A percentile compares a stretch with the other conserved stretches of the same genome.
Evolutionary conservation across 2,113 vertebrate genomes (phyloP).

Genomic region (Microtus pennsylvanicus): DNA sequence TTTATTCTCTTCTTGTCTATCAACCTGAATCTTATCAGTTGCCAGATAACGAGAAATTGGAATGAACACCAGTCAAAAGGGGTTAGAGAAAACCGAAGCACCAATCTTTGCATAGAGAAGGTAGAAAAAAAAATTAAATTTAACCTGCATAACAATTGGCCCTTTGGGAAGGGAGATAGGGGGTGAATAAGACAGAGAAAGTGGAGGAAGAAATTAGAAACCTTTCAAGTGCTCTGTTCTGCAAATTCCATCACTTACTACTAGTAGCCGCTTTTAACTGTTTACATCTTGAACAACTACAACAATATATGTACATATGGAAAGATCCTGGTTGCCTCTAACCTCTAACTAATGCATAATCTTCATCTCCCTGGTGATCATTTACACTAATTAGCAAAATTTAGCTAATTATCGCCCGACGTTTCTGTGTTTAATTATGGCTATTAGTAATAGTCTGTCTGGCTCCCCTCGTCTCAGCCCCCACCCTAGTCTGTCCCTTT

Average conservation of each 20-base stretch:
- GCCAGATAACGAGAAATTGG: slow-evolving; percentile 56
- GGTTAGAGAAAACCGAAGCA: not conserved
- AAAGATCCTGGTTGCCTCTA: slow-evolving; percentile 10
- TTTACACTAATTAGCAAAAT: slow-evolving; percentile 81
- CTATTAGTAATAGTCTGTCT: slow-evolving; percentile 73
- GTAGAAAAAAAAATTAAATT: not conserved
- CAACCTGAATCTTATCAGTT: slow-evolving; percentile 35
- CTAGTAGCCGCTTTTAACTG: slow-evolving; percentile 62
- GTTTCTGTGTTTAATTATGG: slow-evolving; percentile 74
- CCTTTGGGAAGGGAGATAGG: not conserved
- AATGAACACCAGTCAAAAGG: not conserved
- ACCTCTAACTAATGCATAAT: slow-evolving; percentile 66
- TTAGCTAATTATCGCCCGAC: slow-evolving; percentile 76
- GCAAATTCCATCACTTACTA: slow-evolving; percentile 44
- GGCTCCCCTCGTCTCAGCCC: not conserved
- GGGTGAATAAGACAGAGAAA: too few species aligned
- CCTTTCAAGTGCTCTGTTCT: not conserved
- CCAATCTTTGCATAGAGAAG: slow-evolving; percentile 6
- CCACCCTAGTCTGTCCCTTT: not conserved
- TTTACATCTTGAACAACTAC: slow-evolving; percentile 46
- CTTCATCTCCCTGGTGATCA: slow-evolving; percentile 76
- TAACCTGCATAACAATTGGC: not conserved
- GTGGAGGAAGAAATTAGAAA: not conserved
- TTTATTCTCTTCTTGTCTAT: not conserved
- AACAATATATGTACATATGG: not conserved